A percentile compares a stretch with the other conserved stretches of the same genome.
phyloP scores from a whole-genome alignment of 2,797 vertebrate species.

The Eulemur mongoz region DNA sequence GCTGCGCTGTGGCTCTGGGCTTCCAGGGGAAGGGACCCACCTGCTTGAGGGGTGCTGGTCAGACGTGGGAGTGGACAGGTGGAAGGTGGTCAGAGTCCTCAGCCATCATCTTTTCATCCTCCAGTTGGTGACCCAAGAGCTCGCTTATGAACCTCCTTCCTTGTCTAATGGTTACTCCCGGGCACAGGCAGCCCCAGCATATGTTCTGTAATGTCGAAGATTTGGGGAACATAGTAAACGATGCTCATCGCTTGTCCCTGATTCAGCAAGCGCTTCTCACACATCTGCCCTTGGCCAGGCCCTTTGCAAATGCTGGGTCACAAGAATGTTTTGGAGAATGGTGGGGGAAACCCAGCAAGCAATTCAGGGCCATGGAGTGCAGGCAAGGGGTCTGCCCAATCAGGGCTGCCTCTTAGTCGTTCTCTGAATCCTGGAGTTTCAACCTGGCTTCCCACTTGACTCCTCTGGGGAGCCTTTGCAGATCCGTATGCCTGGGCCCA shows the following conservation, averaged over 20 bases:
- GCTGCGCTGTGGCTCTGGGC: too few relatives aligned
- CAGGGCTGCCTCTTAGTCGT: too few relatives aligned
- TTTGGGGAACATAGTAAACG: fast-evolving
- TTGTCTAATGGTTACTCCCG: too few relatives aligned
- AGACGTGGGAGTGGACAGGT: neutral
- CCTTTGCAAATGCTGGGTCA: neutral
- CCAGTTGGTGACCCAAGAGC: neutral
- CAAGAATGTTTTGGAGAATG: neutral
- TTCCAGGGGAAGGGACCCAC: neutral
- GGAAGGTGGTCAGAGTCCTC: neutral
- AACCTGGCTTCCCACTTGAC: fast-evolving
- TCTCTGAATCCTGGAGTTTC: neutral
- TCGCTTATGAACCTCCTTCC: fast-evolving
- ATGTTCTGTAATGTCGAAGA: neutral
- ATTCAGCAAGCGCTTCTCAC: neutral
- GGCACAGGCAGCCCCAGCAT: fast-evolving
- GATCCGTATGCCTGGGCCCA: neutral
- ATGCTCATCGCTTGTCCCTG: fast-evolving
- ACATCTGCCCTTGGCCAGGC: neutral
- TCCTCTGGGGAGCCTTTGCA: neutral
- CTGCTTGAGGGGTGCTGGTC: neutral
- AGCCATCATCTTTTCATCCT: fast-evolving
- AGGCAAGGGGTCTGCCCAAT: neutral
- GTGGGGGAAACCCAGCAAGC: neutral
- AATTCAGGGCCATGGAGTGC: fast-evolving